These are phyloP conservation scores for Bellardia pandia DNA, from an alignment of 2,888 invertebrate species.

Conservation along the genomic window DNA sequence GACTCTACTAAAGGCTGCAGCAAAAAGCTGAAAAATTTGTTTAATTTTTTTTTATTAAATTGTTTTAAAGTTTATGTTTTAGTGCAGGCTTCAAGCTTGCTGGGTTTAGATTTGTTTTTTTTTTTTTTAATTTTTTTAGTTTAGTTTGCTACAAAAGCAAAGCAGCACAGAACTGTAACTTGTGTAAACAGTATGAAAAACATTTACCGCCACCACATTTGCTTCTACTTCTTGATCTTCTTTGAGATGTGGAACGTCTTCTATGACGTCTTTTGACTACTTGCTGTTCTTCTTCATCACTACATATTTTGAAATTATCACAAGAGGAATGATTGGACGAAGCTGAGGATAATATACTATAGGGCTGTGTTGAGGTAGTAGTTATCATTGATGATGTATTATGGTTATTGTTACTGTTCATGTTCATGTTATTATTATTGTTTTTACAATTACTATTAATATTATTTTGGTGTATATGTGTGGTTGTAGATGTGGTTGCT, in stretches of 20 bases:
- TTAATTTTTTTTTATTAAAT: too few relatives aligned
- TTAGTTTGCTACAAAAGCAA: constrained; percentile 57
- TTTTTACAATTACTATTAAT: constrained; percentile 58
- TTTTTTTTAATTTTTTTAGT: constrained; percentile 10
- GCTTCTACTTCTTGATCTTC: constrained; percentile 74
- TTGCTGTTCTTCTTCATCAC: constrained; percentile 70
- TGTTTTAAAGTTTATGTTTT: constrained; percentile 8
- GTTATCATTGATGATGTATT: constrained; percentile 46
- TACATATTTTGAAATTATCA: constrained; percentile 78
- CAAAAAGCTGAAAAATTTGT: constrained; percentile 51
- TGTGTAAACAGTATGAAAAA: constrained; percentile 51
- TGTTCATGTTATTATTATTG: constrained; percentile 44
- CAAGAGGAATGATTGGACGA: constrained; percentile 80
- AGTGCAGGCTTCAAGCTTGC: constrained; percentile 63
- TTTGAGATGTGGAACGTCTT: constrained; percentile 69
- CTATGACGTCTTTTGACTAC: constrained; percentile 65
- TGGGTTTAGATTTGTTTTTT: constrained; percentile 35
- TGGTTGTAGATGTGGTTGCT: constrained; percentile 56
- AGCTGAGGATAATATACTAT: constrained; percentile 74
- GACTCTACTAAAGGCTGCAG: constrained; percentile 60
- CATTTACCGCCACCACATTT: constrained; percentile 73
- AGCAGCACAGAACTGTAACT: constrained; percentile 59
- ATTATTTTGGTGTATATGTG: constrained; percentile 68
- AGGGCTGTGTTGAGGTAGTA: constrained; percentile 70
- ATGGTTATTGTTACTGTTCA: neutral